phyloP scores from a whole-genome alignment of 2,113 vertebrate genomes.

The Chunga burmeisteri region DNA sequence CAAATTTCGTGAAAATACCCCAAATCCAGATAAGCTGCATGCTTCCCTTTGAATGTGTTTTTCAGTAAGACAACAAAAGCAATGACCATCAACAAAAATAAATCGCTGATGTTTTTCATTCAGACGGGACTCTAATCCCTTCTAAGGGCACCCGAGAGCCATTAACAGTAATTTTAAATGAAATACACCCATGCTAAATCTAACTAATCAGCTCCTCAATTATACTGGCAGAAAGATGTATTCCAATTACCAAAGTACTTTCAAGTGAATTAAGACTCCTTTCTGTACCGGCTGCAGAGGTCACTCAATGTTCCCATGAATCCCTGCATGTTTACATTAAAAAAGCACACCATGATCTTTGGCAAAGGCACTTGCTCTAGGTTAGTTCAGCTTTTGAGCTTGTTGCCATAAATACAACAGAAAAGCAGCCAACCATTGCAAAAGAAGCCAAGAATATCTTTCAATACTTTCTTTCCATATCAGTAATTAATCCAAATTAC shows the following conservation, averaged over 20 bases:
- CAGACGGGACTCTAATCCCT: not conserved
- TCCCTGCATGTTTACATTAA: constrained; percentile 72
- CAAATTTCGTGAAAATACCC: not conserved
- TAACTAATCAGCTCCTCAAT: constrained; percentile 57
- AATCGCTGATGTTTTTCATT: not conserved
- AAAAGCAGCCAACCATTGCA: constrained; percentile 25
- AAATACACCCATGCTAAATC: constrained; percentile 36
- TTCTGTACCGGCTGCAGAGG: constrained; percentile 73
- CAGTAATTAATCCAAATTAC: not conserved
- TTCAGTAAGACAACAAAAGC: not conserved
- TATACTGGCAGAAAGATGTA: constrained; percentile 63
- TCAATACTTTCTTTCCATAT: not conserved
- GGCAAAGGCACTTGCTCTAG: constrained; percentile 61
- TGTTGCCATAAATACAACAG: constrained; percentile 61
- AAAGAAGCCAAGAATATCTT: constrained; percentile 44
- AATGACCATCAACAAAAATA: not conserved
- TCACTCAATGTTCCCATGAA: constrained; percentile 74
- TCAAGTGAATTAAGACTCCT: constrained; percentile 70
- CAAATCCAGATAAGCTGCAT: not conserved
- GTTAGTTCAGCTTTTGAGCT: constrained; percentile 41
- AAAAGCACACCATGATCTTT: constrained; percentile 83
- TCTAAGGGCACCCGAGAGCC: constrained; percentile 40
- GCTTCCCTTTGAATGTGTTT: not conserved
- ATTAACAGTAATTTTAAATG: constrained; percentile 50
- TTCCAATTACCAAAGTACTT: constrained; percentile 61